Conservation (phyloP, 2,888 invertebrate species). For the Eudasyphora cyanicolor region DNA sequence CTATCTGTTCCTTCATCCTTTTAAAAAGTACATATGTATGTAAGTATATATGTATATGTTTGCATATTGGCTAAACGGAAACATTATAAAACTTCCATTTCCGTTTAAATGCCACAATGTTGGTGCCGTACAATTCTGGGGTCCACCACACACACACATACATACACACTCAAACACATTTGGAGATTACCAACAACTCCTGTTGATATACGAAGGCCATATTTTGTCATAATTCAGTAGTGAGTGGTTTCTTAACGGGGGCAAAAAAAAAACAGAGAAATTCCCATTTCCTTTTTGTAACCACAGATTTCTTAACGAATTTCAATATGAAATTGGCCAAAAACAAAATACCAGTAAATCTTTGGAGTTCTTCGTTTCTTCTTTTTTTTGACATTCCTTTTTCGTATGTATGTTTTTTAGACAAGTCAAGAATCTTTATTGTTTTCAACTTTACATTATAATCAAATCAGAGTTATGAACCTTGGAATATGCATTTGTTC, state of each 20-base stretch:
- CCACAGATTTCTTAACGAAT: background rate
- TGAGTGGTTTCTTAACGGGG: background rate
- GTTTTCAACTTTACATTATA: constrained; percentile 3
- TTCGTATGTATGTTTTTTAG: background rate
- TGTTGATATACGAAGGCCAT: no score
- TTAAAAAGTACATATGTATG: background rate
- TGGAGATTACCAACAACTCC: no score
- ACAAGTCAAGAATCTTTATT: background rate
- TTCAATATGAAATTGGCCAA: background rate
- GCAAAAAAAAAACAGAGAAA: background rate
- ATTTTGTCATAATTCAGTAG: background rate
- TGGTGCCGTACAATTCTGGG: background rate
- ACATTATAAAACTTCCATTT: constrained; percentile 35
- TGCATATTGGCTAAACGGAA: constrained; percentile 26
- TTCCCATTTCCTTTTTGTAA: background rate
- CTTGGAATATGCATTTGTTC: background rate
- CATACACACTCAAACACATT: no score
- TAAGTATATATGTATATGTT: background rate
- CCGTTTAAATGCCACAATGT: constrained; percentile 28
- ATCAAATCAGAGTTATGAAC: constrained; percentile 14
- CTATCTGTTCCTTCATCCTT: no score
- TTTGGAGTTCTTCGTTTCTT: no score
- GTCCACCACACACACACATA: no score
- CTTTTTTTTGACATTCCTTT: background rate
- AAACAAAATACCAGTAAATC: no score